phyloP scores from a whole-genome alignment of 2,113 vertebrate genomes.

The Leptosomus discolor region DNA sequence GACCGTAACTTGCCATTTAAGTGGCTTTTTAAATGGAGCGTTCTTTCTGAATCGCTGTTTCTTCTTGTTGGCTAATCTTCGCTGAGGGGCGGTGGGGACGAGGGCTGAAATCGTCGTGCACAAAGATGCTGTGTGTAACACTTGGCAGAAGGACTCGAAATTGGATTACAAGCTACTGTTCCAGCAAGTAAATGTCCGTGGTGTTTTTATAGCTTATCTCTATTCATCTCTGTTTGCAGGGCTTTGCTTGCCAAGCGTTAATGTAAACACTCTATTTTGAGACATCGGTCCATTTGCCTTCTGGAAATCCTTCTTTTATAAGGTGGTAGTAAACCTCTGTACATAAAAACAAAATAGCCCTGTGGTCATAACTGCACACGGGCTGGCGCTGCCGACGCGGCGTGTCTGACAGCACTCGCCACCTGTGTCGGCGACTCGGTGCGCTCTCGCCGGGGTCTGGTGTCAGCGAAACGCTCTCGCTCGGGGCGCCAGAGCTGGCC shows the following conservation, averaged over 20 bases:
- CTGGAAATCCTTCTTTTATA: constrained; percentile 74
- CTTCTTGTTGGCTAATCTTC: background rate
- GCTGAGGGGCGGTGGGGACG: background rate
- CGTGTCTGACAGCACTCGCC: constrained; percentile 11
- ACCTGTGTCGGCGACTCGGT: constrained; percentile 13
- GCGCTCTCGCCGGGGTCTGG: background rate
- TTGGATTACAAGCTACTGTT: constrained; percentile 59
- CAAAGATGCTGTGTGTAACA: constrained; percentile 58
- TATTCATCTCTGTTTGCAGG: constrained; percentile 77
- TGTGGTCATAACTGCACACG: constrained; percentile 32
- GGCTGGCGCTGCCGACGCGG: background rate
- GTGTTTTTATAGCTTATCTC: constrained; percentile 78
- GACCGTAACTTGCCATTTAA: background rate
- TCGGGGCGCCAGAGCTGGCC: background rate
- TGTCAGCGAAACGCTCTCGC: background rate
- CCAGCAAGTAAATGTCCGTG: constrained; percentile 67
- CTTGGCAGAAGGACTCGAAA: constrained; percentile 58
- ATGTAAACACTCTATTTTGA: constrained; percentile 79
- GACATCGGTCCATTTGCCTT: constrained; percentile 71
- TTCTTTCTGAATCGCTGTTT: background rate
- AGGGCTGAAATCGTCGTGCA: background rate
- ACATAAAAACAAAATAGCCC: constrained; percentile 45
- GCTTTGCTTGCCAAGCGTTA: constrained; percentile 75
- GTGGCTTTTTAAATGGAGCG: background rate
- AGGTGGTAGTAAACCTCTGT: constrained; percentile 67